A percentile compares a stretch with the other conserved stretches of the same genome.
Evolutionary conservation across 2,797 vertebrate species (phyloP).

Genomic region (Peromyscus aztecus): DNA sequence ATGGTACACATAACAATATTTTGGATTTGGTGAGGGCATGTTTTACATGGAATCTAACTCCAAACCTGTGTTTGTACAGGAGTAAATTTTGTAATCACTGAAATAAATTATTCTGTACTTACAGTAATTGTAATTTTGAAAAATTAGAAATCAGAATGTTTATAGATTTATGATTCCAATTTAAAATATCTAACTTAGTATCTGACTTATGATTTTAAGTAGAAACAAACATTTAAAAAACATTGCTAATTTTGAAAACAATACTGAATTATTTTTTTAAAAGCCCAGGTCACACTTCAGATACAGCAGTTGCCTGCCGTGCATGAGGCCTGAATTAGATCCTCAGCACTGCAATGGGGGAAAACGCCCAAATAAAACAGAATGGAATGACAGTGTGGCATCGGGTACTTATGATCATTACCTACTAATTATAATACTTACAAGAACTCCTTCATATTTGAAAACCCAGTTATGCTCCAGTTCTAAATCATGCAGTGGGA

Average conservation of each 20-base stretch:
- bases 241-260: constrained; percentile 35
- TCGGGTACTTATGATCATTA: constrained; percentile 25
- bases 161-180: constrained; percentile 27
- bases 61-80: constrained; percentile 13
- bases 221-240: constrained; percentile 43
- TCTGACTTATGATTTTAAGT: constrained; percentile 37
- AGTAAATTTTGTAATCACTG: constrained; percentile 15
- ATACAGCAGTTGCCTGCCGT: background rate
- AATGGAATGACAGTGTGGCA: background rate
- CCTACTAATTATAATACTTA: background rate
- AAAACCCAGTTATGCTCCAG: background rate
- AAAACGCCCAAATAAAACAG: background rate
- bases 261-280: constrained; percentile 15
- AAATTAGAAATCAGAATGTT: constrained; percentile 48
- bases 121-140: constrained; percentile 57
- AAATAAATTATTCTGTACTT: constrained; percentile 41
- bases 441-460: constrained; percentile 2
- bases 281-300: background rate
- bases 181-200: constrained; percentile 45
- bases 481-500: constrained; percentile 18
- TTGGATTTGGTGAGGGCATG: background rate
- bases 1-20: background rate
- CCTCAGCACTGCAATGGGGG: background rate
- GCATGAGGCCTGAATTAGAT: background rate
- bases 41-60: background rate